These are phyloP conservation scores for Pelochelys cantorii DNA, from an alignment of 2,797 vertebrate genomes.

Conservation along the genomic window DNA sequence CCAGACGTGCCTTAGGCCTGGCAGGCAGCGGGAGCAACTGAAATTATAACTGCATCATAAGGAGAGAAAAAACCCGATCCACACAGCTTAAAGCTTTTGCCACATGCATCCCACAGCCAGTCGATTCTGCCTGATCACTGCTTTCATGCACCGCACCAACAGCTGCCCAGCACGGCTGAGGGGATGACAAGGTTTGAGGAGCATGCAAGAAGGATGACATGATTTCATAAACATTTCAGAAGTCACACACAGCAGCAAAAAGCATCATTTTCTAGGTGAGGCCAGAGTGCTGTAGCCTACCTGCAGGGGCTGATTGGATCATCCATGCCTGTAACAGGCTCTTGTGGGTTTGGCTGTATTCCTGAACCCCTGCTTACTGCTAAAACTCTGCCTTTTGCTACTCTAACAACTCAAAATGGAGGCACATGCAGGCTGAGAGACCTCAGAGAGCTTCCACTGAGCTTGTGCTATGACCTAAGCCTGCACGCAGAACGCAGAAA, in stretches of 20 bases:
- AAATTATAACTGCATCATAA: neutral
- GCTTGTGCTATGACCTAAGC: slow-evolving; percentile 99
- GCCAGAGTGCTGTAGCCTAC: slow-evolving; percentile 86
- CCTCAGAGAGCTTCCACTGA: slow-evolving; percentile 90
- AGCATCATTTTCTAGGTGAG: slow-evolving; percentile 69
- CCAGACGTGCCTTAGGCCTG: neutral
- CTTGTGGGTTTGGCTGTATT: slow-evolving; percentile 73
- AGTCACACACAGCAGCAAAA: slow-evolving; percentile 69
- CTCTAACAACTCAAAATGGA: slow-evolving; percentile 98
- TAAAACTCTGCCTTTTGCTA: slow-evolving; percentile 84
- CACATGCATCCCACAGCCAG: slow-evolving; percentile 39
- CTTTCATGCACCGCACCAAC: slow-evolving; percentile 19
- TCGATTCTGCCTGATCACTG: slow-evolving; percentile 26
- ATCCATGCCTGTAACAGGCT: slow-evolving; percentile 93
- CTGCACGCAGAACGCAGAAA: slow-evolving; percentile 91
- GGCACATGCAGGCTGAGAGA: slow-evolving; percentile 90
- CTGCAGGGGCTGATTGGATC: slow-evolving; percentile 96
- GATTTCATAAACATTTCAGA: slow-evolving; percentile 72
- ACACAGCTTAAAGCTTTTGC: neutral
- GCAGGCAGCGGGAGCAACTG: neutral
- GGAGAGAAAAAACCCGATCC: neutral
- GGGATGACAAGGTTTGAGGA: slow-evolving; percentile 40
- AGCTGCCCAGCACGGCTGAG: slow-evolving; percentile 19
- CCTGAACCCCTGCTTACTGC: slow-evolving; percentile 64
- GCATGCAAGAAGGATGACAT: slow-evolving; percentile 72